A percentile compares a stretch with the other conserved stretches of the same genome.
These are phyloP conservation scores for Drosophila crucigera DNA, from an alignment of 2,888 invertebrate species.

Conservation along the genomic window DNA sequence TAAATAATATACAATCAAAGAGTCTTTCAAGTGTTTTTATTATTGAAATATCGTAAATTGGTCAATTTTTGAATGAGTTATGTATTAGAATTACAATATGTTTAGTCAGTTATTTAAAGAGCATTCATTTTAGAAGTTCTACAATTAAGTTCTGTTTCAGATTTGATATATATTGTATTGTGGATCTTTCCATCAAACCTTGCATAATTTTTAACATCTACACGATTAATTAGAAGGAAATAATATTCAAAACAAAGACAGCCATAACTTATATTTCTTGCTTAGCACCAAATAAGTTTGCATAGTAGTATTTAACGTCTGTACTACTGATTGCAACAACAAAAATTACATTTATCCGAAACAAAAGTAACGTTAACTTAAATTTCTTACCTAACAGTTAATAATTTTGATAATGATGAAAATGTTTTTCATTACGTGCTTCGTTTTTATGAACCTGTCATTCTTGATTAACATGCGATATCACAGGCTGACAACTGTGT, in stretches of 20 bases:
- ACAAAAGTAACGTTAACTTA: slow-evolving; percentile 2
- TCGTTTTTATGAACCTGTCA: slow-evolving; percentile 1
- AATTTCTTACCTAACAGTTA: neutral
- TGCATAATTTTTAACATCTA: neutral
- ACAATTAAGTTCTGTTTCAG: neutral
- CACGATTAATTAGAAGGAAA: neutral
- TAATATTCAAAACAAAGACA: neutral
- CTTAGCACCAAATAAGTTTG: too few species aligned
- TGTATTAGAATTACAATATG: neutral
- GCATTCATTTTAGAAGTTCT: neutral
- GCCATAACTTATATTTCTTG: neutral
- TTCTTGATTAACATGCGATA: neutral
- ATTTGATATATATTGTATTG: neutral
- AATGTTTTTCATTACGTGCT: slow-evolving; percentile 7
- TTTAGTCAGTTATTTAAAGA: neutral
- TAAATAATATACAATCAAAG: slow-evolving; percentile 33
- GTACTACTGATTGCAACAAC: neutral
- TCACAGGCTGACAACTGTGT: neutral
- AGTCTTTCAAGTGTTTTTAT: slow-evolving; percentile 3
- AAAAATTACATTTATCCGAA: neutral
- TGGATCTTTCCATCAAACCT: neutral
- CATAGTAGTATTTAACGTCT: neutral
- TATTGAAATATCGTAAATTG: neutral
- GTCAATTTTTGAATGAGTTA: neutral
- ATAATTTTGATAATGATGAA: neutral